Evolutionary conservation across 2,888 invertebrate species (phyloP).

Genomic region (Cantharis rustica): DNA sequence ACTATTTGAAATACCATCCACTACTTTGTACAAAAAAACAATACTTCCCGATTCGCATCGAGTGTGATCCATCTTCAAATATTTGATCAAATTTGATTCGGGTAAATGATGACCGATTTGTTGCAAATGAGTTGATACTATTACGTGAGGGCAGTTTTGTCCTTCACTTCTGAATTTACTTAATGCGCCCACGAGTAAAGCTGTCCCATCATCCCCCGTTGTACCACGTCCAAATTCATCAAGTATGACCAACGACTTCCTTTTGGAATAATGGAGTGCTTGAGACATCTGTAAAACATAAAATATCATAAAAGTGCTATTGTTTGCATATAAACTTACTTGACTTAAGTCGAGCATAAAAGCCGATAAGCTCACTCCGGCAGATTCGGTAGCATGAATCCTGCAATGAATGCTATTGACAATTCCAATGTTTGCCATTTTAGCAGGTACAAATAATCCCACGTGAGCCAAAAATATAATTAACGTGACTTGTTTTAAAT

Average conservation of each 20-base stretch:
- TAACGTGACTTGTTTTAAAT: slow-evolving; percentile 81
- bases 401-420: slow-evolving; percentile 77
- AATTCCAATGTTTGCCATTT: slow-evolving; percentile 70
- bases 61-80: slow-evolving; percentile 48
- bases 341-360: slow-evolving; percentile 86
- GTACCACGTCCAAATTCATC: slow-evolving; percentile 94
- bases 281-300: slow-evolving; percentile 65
- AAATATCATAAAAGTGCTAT: background rate
- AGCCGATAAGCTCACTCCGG: slow-evolving; percentile 78
- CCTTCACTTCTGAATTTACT: slow-evolving; percentile 66
- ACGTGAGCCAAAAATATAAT: slow-evolving; percentile 86
- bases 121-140: slow-evolving; percentile 80
- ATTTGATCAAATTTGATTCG: slow-evolving; percentile 53
- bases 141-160: slow-evolving; percentile 70
- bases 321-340: slow-evolving; percentile 55
- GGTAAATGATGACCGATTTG: slow-evolving; percentile 65
- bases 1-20: slow-evolving; percentile 66
- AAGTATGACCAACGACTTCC: slow-evolving; percentile 74
- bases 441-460: slow-evolving; percentile 88
- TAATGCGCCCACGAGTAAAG: slow-evolving; percentile 72
- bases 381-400: slow-evolving; percentile 77
- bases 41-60: slow-evolving; percentile 55
- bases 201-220: slow-evolving; percentile 73
- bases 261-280: slow-evolving; percentile 68
- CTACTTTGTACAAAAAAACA: slow-evolving; percentile 70